phyloP scores from a whole-genome alignment of 2,113 vertebrate species.

The Coturnix japonica region DNA sequence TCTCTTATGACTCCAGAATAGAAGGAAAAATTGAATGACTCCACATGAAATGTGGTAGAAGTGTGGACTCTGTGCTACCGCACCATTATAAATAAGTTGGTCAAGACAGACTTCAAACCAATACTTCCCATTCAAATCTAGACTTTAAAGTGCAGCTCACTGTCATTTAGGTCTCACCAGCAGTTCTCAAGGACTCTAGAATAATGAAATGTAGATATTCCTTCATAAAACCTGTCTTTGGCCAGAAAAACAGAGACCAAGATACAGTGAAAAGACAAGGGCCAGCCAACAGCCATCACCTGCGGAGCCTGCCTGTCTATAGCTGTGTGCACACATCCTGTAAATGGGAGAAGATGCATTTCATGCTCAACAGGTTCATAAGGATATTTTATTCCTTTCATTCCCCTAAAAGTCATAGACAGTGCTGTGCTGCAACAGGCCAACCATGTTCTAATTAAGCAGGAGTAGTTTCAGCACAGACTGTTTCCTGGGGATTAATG shows the following conservation, averaged over 20 bases:
- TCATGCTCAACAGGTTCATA: background rate
- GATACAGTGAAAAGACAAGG: background rate
- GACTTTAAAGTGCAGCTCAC: slow-evolving; percentile 21
- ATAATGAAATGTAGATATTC: background rate
- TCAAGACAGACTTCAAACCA: slow-evolving; percentile 23
- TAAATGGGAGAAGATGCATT: background rate
- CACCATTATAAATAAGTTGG: slow-evolving; percentile 27
- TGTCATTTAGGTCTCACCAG: slow-evolving; percentile 20
- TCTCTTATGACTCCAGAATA: background rate
- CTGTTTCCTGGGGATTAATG: slow-evolving; percentile 66
- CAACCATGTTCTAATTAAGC: slow-evolving; percentile 50
- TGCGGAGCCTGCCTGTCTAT: background rate
- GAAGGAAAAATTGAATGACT: background rate
- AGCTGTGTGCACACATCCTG: background rate
- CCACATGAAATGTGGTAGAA: background rate
- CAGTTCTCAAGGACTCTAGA: background rate
- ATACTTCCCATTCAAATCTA: slow-evolving; percentile 25
- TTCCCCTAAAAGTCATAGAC: background rate
- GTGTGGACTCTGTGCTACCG: background rate
- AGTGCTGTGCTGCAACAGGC: slow-evolving; percentile 15
- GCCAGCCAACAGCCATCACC: background rate
- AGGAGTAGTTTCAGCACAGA: background rate
- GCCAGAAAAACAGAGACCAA: background rate
- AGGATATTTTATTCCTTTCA: background rate
- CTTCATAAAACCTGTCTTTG: background rate